Evolutionary conservation across 2,113 vertebrate genomes (phyloP).

Genomic region (Saimiri boliviensis): DNA sequence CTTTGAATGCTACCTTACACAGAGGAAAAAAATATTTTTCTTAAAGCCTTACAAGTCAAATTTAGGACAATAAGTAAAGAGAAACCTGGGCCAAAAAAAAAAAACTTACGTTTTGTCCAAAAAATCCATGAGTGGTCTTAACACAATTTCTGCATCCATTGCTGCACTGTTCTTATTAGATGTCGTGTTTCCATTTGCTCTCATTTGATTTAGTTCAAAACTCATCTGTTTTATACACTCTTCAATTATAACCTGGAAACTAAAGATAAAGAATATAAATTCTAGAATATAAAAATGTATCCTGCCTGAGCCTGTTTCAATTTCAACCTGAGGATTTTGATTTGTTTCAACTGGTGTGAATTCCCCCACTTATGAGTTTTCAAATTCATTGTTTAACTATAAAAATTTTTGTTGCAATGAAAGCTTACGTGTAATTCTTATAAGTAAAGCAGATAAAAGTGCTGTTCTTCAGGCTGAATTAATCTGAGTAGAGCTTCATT

Average conservation of each 20-base stretch:
- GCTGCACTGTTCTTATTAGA: constrained; percentile 91
- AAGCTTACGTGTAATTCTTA: neutral
- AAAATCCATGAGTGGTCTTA: constrained; percentile 97
- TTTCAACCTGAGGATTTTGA: neutral
- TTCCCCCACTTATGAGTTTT: neutral
- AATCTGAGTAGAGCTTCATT: neutral
- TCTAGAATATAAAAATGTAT: constrained; percentile 3
- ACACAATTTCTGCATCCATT: constrained; percentile 94
- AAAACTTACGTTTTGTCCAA: constrained; percentile 94
- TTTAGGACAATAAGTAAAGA: neutral
- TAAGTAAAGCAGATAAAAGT: neutral
- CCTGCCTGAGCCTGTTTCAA: neutral
- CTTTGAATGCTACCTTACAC: neutral
- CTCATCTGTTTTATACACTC: constrained; percentile 98
- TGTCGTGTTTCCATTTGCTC: constrained; percentile 83
- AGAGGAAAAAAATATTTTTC: neutral
- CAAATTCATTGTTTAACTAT: neutral
- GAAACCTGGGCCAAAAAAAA: neutral
- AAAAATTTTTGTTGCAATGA: neutral
- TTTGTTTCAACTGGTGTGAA: neutral
- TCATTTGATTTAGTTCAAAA: constrained; percentile 94
- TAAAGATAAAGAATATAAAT: constrained; percentile 70
- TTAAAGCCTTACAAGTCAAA: neutral
- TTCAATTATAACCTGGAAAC: constrained; percentile 94
- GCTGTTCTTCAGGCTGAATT: neutral